These are phyloP conservation scores for Ochropleura leucogaster DNA, from an alignment of 2,888 invertebrate genomes.

Conservation along the genomic window DNA sequence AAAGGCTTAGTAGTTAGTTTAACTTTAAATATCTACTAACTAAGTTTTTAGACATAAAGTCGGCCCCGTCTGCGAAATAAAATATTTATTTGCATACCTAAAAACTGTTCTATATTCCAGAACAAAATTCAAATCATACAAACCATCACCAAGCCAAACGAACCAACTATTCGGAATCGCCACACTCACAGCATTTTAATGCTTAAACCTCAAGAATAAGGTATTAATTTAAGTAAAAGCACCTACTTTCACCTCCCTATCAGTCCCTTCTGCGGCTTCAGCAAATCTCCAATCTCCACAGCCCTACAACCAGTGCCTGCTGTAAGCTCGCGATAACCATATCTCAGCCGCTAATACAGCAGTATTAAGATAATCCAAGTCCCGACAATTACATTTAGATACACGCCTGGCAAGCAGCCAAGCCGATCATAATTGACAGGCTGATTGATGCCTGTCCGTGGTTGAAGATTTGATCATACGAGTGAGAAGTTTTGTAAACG, in stretches of 20 bases:
- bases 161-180: background rate
- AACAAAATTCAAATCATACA: too few relatives aligned
- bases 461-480: constrained; percentile 61
- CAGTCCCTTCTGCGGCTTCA: background rate
- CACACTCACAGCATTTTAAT: background rate
- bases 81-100: too few relatives aligned
- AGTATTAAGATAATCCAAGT: constrained; percentile 64
- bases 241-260: background rate
- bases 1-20: constrained; percentile 1
- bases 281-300: constrained; percentile 6
- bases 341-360: constrained; percentile 54
- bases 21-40: constrained; percentile 7
- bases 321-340: constrained; percentile 46
- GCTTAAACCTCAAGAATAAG: background rate
- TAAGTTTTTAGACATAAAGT: constrained; percentile 1
- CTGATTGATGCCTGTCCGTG: constrained; percentile 65
- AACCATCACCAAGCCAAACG: background rate
- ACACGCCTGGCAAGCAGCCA: constrained; percentile 69
- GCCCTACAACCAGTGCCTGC: background rate
- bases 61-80: too few relatives aligned
- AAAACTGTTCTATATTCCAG: too few relatives aligned
- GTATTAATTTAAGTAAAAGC: background rate
- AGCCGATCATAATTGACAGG: constrained; percentile 70
- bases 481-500: constrained; percentile 54
- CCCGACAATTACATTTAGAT: constrained; percentile 66